Evolutionary conservation across 2,113 vertebrate genomes (phyloP).

Genomic region (Cynopterus brachyotis): DNA sequence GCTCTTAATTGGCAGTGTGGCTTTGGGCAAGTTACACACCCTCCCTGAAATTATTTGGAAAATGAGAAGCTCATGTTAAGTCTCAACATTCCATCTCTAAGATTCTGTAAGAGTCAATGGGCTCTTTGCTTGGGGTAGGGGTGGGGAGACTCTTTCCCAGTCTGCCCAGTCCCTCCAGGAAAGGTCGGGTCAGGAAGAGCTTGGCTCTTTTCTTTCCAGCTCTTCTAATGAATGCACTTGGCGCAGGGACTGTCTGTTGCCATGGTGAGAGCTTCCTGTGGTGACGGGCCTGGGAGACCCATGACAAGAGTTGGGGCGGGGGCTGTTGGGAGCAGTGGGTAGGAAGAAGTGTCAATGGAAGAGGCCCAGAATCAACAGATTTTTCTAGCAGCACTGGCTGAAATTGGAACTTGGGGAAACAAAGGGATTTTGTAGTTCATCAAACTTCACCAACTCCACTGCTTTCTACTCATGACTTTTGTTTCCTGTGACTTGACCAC

Average conservation of each 20-base stretch:
- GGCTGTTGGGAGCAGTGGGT: neutral
- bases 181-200: slow-evolving; percentile 15
- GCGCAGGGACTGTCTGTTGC: slow-evolving; percentile 29
- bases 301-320: neutral
- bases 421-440: neutral
- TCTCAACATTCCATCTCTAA: neutral
- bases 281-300: neutral
- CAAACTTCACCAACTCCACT: neutral
- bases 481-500: neutral
- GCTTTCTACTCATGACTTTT: neutral
- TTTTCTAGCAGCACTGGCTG: neutral
- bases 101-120: neutral
- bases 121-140: neutral
- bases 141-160: neutral
- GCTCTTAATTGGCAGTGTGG: neutral
- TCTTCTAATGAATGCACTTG: slow-evolving; percentile 19
- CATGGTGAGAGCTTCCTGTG: slow-evolving; percentile 44
- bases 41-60: neutral
- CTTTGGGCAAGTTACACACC: neutral
- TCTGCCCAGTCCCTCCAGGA: neutral
- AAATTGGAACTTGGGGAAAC: neutral
- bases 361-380: neutral
- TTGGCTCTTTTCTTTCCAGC: slow-evolving; percentile 35
- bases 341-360: neutral
- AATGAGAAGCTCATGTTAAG: neutral